Evolutionary conservation across 2,797 vertebrate species (phyloP).

Genomic region (Bovichtus diacanthus): DNA sequence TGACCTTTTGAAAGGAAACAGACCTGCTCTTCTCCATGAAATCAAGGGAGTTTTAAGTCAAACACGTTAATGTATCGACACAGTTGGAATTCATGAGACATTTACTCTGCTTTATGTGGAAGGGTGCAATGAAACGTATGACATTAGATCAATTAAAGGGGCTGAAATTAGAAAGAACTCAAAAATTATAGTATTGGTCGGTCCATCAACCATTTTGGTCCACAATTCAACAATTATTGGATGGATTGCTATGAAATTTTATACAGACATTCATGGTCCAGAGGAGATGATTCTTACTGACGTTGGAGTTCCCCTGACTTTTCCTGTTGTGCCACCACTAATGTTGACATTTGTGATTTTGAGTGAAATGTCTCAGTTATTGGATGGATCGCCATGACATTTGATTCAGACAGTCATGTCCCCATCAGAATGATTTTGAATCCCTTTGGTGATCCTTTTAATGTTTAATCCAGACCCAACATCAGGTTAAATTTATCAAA

Average conservation of each 20-base stretch:
- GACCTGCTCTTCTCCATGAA: constrained; percentile 13
- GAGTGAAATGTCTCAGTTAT: too few relatives aligned
- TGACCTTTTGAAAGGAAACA: constrained; percentile 35
- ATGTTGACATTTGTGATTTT: too few relatives aligned
- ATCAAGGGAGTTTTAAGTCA: constrained; percentile 15
- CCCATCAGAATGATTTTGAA: not conserved
- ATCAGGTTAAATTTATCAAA: not conserved
- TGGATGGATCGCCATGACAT: not conserved
- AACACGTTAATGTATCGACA: constrained; percentile 1
- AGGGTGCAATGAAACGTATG: not conserved
- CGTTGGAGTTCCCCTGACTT: too few relatives aligned
- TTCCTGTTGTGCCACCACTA: too few relatives aligned
- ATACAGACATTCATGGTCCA: not conserved
- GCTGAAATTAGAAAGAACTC: not conserved
- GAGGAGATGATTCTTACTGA: too few relatives aligned
- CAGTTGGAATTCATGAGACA: constrained; percentile 9
- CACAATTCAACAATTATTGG: not conserved
- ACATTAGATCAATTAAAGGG: not conserved
- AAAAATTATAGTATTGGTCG: not conserved
- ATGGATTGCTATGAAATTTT: not conserved
- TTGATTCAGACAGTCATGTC: not conserved
- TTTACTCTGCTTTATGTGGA: constrained; percentile 3
- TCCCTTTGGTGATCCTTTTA: not conserved
- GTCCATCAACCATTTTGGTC: not conserved
- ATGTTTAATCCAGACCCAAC: too few relatives aligned